Evolutionary conservation across 2,888 invertebrate genomes (phyloP).

Genomic region (Parnassius apollo): DNA sequence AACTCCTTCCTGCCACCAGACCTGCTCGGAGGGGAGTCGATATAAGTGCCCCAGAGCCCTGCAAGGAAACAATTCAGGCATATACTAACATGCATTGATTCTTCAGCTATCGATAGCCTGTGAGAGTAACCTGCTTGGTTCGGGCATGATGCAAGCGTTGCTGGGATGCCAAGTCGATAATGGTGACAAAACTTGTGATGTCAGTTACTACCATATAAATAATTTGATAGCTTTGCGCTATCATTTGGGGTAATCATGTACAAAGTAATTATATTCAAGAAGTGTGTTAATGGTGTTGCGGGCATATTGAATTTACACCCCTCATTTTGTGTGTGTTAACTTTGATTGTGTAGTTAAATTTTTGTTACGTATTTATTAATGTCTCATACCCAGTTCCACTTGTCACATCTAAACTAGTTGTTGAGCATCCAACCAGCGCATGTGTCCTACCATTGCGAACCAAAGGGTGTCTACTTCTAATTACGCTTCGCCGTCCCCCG

Average conservation of each 20-base stretch:
- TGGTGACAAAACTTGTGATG: not conserved
- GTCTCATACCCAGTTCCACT: slow-evolving; percentile 7
- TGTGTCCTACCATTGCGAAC: slow-evolving; percentile 7
- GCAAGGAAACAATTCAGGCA: slow-evolving; percentile 10
- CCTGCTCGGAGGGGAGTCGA: slow-evolving; percentile 92
- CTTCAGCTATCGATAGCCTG: not conserved
- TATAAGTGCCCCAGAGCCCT: slow-evolving; percentile 71
- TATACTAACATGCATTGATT: slow-evolving; percentile 6
- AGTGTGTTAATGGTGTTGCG: not conserved
- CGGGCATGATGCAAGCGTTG: slow-evolving; percentile 7
- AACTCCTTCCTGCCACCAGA: slow-evolving; percentile 94
- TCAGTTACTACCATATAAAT: slow-evolving; percentile 6
- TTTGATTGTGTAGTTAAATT: slow-evolving; percentile 17
- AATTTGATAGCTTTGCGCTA: slow-evolving; percentile 1
- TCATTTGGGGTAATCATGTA: slow-evolving; percentile 12
- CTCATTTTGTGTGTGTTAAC: slow-evolving; percentile 6
- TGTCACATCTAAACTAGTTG: not conserved
- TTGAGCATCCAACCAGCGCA: slow-evolving; percentile 11
- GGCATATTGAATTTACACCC: slow-evolving; percentile 8
- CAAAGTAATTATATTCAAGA: slow-evolving; percentile 7
- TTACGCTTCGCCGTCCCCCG: slow-evolving; percentile 65
- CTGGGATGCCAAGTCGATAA: slow-evolving; percentile 11
- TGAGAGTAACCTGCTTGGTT: slow-evolving; percentile 3
- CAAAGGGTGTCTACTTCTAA: slow-evolving; percentile 54
- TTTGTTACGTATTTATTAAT: slow-evolving; percentile 8